phyloP scores from a whole-genome alignment of 2,797 vertebrate genomes.

The Neosalanx taihuensis region DNA sequence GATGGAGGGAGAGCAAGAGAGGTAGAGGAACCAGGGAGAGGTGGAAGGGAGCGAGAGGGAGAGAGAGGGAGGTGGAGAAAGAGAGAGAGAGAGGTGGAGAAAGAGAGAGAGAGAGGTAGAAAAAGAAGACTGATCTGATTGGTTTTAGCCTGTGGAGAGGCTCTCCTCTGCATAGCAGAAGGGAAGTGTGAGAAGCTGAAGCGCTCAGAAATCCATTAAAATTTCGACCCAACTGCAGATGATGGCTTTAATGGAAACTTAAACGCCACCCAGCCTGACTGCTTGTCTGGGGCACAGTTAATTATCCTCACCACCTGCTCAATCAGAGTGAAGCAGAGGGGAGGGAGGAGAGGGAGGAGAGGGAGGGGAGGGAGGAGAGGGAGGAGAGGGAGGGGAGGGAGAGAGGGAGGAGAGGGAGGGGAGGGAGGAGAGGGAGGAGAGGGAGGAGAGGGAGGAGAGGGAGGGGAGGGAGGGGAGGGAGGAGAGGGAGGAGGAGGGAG shows the following conservation, averaged over 20 bases:
- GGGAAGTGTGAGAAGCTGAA: conserved; percentile 48
- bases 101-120: neutral
- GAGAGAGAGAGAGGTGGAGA: neutral
- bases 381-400: no score
- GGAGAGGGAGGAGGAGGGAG: conserved; percentile 31
- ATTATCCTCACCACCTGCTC: conserved; percentile 69
- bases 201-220: conserved; percentile 53
- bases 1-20: neutral
- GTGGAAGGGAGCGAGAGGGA: neutral
- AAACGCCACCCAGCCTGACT: conserved; percentile 62
- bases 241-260: conserved; percentile 63
- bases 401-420: no score
- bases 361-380: no score
- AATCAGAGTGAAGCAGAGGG: conserved; percentile 31
- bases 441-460: no score
- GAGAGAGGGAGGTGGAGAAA: neutral
- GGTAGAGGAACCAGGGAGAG: neutral
- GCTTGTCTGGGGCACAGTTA: conserved; percentile 59
- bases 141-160: neutral
- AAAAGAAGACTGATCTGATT: neutral
- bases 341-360: conserved; percentile 21
- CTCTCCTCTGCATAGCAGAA: conserved; percentile 38
- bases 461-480: no score
- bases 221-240: conserved; percentile 55
- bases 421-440: no score